A percentile compares a stretch with the other conserved stretches of the same genome.
Evolutionary conservation across 2,797 vertebrate species (phyloP).

Genomic region (Hydrophis major): DNA sequence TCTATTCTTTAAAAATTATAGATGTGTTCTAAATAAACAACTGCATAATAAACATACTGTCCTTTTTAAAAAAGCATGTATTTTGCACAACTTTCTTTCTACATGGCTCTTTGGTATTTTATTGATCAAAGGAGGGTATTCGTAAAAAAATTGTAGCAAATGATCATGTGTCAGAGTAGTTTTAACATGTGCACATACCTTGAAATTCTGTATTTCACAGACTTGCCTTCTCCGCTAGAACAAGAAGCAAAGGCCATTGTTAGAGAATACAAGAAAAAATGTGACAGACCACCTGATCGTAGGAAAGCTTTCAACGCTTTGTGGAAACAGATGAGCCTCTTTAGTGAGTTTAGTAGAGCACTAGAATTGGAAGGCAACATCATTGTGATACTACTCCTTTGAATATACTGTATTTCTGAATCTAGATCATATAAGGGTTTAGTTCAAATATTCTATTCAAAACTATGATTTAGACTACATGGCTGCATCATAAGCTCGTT

Average conservation of each 20-base stretch:
- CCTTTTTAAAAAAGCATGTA: not conserved
- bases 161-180: not conserved
- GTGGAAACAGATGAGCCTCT: slow-evolving; percentile 20
- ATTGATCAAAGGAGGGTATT: not conserved
- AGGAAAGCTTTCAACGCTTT: slow-evolving; percentile 12
- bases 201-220: not conserved
- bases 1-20: not conserved
- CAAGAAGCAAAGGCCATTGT: slow-evolving; percentile 18
- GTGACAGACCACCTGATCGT: not conserved
- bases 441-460: not conserved
- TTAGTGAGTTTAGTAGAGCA: slow-evolving; percentile 28
- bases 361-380: slow-evolving; percentile 15
- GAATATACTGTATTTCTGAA: not conserved
- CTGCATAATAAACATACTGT: not conserved
- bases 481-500: not conserved
- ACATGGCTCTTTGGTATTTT: not conserved
- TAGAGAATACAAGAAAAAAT: slow-evolving; percentile 11
- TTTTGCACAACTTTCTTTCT: not conserved
- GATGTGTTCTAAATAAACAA: not conserved
- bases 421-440: not conserved
- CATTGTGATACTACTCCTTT: not conserved
- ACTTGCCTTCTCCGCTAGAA: slow-evolving; percentile 1
- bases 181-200: not conserved
- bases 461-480: not conserved
- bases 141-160: not conserved